These are phyloP conservation scores for Trogon melanurus DNA, from an alignment of 2,113 vertebrate genomes.

Conservation along the genomic window DNA sequence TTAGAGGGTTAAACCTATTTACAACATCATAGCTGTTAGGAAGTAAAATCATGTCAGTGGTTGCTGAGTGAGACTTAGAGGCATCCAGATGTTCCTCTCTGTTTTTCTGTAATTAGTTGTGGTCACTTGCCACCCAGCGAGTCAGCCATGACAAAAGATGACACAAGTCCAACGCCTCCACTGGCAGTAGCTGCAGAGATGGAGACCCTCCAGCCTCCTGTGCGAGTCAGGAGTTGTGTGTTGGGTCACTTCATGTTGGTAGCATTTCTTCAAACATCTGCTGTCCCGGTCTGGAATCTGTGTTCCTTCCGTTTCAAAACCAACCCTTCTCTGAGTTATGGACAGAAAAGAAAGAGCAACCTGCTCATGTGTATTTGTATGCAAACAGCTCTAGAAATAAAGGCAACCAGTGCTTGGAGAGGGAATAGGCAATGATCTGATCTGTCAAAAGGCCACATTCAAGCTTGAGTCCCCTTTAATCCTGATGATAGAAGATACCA, in stretches of 20 bases:
- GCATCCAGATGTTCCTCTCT: neutral
- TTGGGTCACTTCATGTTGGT: neutral
- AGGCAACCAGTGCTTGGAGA: neutral
- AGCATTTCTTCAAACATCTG: neutral
- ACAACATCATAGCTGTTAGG: neutral
- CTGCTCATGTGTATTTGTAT: neutral
- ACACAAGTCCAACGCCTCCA: neutral
- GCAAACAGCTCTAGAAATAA: neutral
- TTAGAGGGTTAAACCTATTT: neutral
- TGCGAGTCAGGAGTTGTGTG: neutral
- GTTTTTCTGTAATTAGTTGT: neutral
- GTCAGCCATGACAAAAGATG: neutral
- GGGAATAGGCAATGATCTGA: neutral
- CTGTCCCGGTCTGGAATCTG: neutral
- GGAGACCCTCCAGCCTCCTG: neutral
- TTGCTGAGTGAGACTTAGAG: neutral
- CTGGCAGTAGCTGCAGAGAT: neutral
- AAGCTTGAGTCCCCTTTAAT: neutral
- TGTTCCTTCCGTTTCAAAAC: neutral
- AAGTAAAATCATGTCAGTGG: neutral
- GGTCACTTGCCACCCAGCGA: neutral
- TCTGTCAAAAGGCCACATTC: neutral
- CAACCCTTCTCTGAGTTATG: neutral
- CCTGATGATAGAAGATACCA: neutral
- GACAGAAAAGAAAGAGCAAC: neutral